Conservation (phyloP, 2,113 vertebrate genomes). For the Narcine bancroftii region DNA sequence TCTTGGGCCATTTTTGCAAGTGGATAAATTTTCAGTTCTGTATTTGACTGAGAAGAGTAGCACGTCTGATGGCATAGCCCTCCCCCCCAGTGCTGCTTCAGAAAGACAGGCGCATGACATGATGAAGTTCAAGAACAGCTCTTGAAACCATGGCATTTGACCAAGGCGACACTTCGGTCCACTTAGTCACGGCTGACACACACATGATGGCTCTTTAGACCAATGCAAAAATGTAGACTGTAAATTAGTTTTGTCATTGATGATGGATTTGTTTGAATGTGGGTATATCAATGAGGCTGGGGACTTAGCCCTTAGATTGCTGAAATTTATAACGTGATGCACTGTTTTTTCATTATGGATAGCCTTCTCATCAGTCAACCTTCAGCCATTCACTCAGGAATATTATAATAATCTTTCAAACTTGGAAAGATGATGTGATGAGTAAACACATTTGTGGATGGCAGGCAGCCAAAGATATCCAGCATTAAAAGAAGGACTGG, state of each 20-base stretch:
- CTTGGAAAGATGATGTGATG: conserved; percentile 34
- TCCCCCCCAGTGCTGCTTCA: not conserved
- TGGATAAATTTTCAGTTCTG: not conserved
- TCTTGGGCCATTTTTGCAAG: not conserved
- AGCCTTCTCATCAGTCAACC: conserved; percentile 29
- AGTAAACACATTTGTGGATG: conserved; percentile 34
- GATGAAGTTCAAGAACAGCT: no score
- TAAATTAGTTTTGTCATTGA: not conserved
- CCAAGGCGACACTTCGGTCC: not conserved
- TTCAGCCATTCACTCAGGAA: conserved; percentile 32
- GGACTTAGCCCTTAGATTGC: not conserved
- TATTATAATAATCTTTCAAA: conserved; percentile 37
- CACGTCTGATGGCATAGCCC: not conserved
- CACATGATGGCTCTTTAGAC: not conserved
- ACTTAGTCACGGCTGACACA: not conserved
- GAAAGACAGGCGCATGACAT: not conserved
- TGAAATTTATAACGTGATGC: conserved; percentile 14
- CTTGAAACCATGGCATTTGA: not conserved
- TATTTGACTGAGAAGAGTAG: not conserved
- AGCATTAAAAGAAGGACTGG: not conserved
- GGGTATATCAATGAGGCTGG: not conserved
- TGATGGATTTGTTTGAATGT: conserved; percentile 26
- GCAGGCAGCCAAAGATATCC: conserved; percentile 25
- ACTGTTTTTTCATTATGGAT: conserved; percentile 21
- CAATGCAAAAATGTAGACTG: not conserved